Evolutionary conservation across 2,888 invertebrate species (phyloP).

Genomic region (Corythucha ciliata): DNA sequence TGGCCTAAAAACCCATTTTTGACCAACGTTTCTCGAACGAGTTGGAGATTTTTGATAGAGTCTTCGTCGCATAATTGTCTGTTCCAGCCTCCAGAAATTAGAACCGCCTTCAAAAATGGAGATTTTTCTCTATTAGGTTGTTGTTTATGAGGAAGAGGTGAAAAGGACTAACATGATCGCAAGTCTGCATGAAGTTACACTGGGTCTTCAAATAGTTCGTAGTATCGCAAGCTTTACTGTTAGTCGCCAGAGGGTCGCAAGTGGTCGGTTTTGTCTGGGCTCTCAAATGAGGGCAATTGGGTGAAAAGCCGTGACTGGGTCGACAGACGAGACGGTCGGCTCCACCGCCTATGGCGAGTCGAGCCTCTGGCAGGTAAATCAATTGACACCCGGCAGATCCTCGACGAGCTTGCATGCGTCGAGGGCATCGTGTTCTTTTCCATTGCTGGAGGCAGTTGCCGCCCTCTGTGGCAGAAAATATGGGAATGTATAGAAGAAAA

Average conservation of each 20-base stretch:
- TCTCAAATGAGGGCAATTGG: conserved; percentile 2
- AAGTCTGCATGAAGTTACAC: conserved; percentile 44
- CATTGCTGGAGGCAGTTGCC: conserved; percentile 44
- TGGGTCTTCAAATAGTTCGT: conserved; percentile 40
- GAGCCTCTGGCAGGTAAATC: conserved; percentile 45
- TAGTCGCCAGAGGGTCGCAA: conserved; percentile 44
- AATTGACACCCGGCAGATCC: conserved; percentile 42
- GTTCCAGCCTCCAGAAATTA: conserved; percentile 47
- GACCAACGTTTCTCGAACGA: conserved; percentile 42
- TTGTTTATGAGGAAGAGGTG: not conserved
- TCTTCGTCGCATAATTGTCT: conserved; percentile 41
- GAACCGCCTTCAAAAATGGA: conserved; percentile 41
- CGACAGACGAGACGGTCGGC: conserved; percentile 40
- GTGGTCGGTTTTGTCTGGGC: conserved; percentile 6
- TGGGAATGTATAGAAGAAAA: too few species aligned
- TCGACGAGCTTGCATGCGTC: conserved; percentile 34
- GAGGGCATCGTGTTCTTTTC: conserved; percentile 43
- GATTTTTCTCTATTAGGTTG: too few species aligned
- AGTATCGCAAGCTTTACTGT: conserved; percentile 43
- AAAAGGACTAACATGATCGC: conserved; percentile 39
- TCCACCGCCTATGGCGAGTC: conserved; percentile 29
- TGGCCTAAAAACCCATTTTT: conserved; percentile 43
- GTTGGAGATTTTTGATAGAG: conserved; percentile 40
- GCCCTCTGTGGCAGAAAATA: conserved; percentile 41
- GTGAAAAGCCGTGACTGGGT: conserved; percentile 32